phyloP scores from a whole-genome alignment of 2,888 invertebrate genomes.

The Drosophila fulvimacula region DNA sequence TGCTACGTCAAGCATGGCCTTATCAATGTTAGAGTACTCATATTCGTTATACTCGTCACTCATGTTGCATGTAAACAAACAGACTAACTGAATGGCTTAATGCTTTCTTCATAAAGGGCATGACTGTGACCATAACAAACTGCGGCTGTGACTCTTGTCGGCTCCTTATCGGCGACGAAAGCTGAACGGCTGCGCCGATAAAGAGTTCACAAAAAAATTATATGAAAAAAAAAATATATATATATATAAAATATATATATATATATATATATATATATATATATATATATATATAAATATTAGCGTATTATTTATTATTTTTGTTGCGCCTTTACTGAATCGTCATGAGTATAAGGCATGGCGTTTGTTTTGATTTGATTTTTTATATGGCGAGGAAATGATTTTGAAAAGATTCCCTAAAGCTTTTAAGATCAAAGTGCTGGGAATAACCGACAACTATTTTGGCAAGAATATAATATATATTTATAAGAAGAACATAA shows the following conservation, averaged over 20 bases:
- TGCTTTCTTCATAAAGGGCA: constrained; percentile 61
- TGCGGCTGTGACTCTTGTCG: constrained; percentile 11
- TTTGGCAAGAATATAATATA: too few species aligned
- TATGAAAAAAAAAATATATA: background rate
- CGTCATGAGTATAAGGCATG: constrained; percentile 10
- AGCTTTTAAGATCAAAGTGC: background rate
- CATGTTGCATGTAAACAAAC: constrained; percentile 48
- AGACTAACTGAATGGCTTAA: constrained; percentile 12
- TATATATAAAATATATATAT: background rate
- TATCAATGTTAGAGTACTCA: constrained; percentile 25
- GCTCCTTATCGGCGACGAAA: constrained; percentile 32
- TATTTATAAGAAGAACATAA: too few species aligned
- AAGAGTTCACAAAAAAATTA: constrained; percentile 16
- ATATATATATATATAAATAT: constrained; percentile 6
- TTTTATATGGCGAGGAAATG: background rate
- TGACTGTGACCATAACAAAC: constrained; percentile 55
- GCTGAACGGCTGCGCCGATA: constrained; percentile 27
- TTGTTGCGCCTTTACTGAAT: constrained; percentile 28
- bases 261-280: constrained; percentile 1
- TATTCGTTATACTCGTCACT: constrained; percentile 31
- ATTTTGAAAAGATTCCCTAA: background rate
- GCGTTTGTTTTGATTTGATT: constrained; percentile 21
- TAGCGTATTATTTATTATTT: constrained; percentile 18
- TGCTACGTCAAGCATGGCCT: constrained; percentile 6
- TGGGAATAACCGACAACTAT: background rate